A percentile compares a stretch with the other conserved stretches of the same genome.
Conservation (phyloP, 2,797 vertebrate species). For the Enteromius viviparus region DNA sequence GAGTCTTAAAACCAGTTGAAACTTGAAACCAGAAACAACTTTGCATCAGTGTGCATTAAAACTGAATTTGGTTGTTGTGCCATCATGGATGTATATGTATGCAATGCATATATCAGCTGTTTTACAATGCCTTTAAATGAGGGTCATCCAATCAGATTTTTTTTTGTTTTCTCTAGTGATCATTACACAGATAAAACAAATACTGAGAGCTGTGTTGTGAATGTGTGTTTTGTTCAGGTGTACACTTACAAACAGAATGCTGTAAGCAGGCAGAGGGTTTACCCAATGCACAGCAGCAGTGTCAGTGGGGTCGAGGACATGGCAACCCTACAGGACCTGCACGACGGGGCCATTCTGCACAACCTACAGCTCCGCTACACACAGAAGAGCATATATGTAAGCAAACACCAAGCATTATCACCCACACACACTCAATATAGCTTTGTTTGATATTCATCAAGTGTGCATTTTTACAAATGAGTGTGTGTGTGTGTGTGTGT, state of each 20-base stretch:
- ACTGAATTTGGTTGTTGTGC: neutral
- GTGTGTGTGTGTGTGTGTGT: slow-evolving; percentile 14
- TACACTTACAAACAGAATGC: slow-evolving; percentile 96
- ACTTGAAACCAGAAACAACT: neutral
- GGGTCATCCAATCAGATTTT: neutral
- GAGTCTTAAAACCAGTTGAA: neutral
- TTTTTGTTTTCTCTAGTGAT: neutral
- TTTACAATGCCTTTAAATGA: neutral
- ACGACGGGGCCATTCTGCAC: slow-evolving; percentile 94
- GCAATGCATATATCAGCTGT: neutral
- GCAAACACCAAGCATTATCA: slow-evolving; percentile 34
- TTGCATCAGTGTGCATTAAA: neutral
- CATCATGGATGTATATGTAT: neutral
- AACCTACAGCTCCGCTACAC: slow-evolving; percentile 90
- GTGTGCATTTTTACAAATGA: neutral
- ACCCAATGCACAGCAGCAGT: slow-evolving; percentile 84
- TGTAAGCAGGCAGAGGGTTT: slow-evolving; percentile 89
- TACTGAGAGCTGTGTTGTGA: neutral
- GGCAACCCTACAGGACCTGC: slow-evolving; percentile 90
- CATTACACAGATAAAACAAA: neutral
- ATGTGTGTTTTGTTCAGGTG: slow-evolving; percentile 76
- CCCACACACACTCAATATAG: slow-evolving; percentile 1
- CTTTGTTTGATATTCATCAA: neutral
- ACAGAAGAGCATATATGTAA: slow-evolving; percentile 73
- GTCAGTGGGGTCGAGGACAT: slow-evolving; percentile 90